Evolutionary conservation across 2,888 invertebrate species (phyloP).

Genomic region (Trichopoda pennipes): DNA sequence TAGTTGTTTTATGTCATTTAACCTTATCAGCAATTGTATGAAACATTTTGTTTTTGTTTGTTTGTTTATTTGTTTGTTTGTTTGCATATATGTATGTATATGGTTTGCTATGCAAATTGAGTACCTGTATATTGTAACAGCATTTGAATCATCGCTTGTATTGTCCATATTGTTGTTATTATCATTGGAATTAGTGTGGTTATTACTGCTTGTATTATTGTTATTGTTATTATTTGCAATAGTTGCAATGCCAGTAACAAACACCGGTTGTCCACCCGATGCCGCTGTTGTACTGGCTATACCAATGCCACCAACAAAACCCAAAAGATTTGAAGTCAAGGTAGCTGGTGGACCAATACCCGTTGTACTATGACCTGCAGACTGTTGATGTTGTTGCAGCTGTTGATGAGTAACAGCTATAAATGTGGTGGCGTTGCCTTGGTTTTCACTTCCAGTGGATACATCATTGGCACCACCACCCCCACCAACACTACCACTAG

Average conservation of each 20-base stretch:
- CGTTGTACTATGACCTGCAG: constrained; percentile 49
- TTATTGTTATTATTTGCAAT: constrained; percentile 55
- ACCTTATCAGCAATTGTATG: constrained; percentile 9
- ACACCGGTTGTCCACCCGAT: constrained; percentile 57
- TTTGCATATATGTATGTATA: too few relatives aligned
- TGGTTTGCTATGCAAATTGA: neutral
- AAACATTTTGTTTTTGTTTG: neutral
- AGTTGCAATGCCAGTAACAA: constrained; percentile 57
- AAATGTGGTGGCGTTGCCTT: constrained; percentile 51
- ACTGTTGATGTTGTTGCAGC: constrained; percentile 45
- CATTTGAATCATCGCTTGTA: constrained; percentile 92
- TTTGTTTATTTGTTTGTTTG: constrained; percentile 10
- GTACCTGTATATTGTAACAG: constrained; percentile 93
- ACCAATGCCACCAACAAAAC: constrained; percentile 69
- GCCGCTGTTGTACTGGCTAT: constrained; percentile 63
- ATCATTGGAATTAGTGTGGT: constrained; percentile 81
- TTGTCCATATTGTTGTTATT: constrained; percentile 89
- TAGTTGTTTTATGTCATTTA: neutral
- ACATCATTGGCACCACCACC: neutral
- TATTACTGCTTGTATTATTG: constrained; percentile 60
- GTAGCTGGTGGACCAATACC: constrained; percentile 66
- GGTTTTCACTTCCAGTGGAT: constrained; percentile 36
- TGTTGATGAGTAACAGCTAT: constrained; percentile 61
- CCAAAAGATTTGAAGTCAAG: constrained; percentile 66
- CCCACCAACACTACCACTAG: neutral